Evolutionary conservation across 2,888 invertebrate genomes (phyloP).

Genomic region (Blomia tropicalis): DNA sequence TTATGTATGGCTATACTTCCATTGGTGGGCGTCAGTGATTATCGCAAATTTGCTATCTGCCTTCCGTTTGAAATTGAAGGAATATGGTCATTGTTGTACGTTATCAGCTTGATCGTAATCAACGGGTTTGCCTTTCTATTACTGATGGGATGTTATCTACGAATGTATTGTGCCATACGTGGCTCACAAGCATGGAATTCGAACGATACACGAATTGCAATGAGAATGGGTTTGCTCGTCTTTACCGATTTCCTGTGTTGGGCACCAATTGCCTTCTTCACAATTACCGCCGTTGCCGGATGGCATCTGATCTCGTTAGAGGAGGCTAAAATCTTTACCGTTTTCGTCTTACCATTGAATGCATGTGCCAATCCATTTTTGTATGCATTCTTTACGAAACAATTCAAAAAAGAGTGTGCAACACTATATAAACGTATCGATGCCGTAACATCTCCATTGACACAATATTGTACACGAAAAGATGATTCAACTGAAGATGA

Average conservation of each 20-base stretch:
- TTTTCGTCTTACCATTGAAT: conserved; percentile 85
- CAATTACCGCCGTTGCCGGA: conserved; percentile 81
- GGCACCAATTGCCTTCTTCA: conserved; percentile 92
- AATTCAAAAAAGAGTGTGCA: conserved; percentile 92
- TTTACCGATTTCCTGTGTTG: conserved; percentile 95
- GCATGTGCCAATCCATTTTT: conserved; percentile 94
- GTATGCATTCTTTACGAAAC: conserved; percentile 91
- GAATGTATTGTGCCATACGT: conserved; percentile 94
- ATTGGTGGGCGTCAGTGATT: conserved; percentile 76
- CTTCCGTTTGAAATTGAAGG: conserved; percentile 79
- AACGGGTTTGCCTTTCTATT: conserved; percentile 87
- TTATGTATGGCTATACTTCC: conserved; percentile 72
- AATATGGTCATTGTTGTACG: conserved; percentile 63
- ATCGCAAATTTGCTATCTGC: conserved; percentile 89
- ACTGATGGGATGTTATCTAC: conserved; percentile 83
- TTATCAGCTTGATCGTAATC: conserved; percentile 70
- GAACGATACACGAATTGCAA: conserved; percentile 86
- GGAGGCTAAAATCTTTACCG: conserved; percentile 82
- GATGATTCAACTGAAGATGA: neutral
- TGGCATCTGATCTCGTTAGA: conserved; percentile 75
- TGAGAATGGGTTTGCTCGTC: conserved; percentile 85
- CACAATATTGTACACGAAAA: neutral
- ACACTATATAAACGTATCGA: conserved; percentile 89
- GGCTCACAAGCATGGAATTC: conserved; percentile 77
- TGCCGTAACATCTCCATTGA: conserved; percentile 35